phyloP scores from a whole-genome alignment of 1,140 invertebrate genomes.

The Stenopsyche tienmushanensis region DNA sequence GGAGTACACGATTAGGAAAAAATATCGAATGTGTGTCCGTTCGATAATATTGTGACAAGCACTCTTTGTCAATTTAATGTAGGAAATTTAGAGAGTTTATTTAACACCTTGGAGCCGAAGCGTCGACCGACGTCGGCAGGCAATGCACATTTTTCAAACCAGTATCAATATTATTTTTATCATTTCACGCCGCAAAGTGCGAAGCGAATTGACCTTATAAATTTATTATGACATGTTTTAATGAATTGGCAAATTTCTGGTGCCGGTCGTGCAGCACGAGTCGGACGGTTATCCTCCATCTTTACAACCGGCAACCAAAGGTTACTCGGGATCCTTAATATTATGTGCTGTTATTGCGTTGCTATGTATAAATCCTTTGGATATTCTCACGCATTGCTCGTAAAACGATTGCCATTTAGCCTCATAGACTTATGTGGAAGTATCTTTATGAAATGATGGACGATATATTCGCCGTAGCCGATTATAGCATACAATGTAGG shows the following conservation, averaged over 20 bases:
- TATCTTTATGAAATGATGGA: too few species aligned
- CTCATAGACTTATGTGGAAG: not conserved
- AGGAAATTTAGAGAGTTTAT: too few species aligned
- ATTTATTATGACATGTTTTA: slow-evolving; percentile 31
- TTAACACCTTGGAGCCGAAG: too few species aligned
- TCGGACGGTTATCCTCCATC: slow-evolving; percentile 23
- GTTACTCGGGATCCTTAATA: slow-evolving; percentile 12
- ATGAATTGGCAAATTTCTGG: slow-evolving; percentile 20
- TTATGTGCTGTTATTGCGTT: not conserved
- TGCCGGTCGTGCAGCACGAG: slow-evolving; percentile 25
- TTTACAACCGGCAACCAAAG: slow-evolving; percentile 8
- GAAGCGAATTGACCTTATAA: slow-evolving; percentile 8
- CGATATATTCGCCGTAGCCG: too few species aligned
- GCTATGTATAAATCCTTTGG: not conserved
- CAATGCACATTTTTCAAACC: too few species aligned
- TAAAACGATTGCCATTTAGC: too few species aligned
- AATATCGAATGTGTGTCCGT: too few species aligned
- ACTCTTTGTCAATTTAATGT: too few species aligned
- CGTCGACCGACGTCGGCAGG: too few species aligned
- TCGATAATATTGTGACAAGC: too few species aligned
- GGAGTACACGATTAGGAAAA: too few species aligned
- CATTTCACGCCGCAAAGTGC: slow-evolving; percentile 19
- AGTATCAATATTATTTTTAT: slow-evolving; percentile 15
- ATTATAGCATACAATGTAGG: too few species aligned
- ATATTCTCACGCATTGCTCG: not conserved